Evolutionary conservation across 2,888 invertebrate genomes (phyloP).

Genomic region (Ceramica pisi): DNA sequence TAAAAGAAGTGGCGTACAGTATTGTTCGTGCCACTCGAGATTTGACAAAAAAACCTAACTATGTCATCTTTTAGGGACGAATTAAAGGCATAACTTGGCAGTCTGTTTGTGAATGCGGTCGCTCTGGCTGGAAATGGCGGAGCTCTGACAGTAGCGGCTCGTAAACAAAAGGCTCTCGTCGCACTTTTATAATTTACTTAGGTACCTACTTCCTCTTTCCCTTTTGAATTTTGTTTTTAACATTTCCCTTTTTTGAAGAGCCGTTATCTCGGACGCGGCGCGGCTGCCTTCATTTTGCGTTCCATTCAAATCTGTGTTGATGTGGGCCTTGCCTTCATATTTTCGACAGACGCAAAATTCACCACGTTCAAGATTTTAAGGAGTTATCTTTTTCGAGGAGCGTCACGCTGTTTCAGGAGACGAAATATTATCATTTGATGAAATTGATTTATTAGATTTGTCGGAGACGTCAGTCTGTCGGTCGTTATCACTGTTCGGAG

Average conservation of each 20-base stretch:
- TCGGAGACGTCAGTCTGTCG: background rate
- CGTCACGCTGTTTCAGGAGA: conserved; percentile 31
- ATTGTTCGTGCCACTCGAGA: conserved; percentile 68
- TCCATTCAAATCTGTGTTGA: conserved; percentile 82
- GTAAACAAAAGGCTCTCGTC: conserved; percentile 83
- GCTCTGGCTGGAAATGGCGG: conserved; percentile 71
- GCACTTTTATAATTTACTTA: conserved; percentile 87
- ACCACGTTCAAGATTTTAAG: conserved; percentile 61
- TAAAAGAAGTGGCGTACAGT: conserved; percentile 61
- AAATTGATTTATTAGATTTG: background rate
- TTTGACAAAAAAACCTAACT: conserved; percentile 67
- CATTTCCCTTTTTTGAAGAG: conserved; percentile 83
- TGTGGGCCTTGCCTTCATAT: conserved; percentile 73
- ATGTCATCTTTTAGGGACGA: conserved; percentile 65
- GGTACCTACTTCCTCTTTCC: conserved; percentile 80
- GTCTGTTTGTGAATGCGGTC: conserved; percentile 75
- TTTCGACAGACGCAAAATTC: conserved; percentile 74
- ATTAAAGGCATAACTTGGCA: conserved; percentile 72
- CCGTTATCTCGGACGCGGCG: conserved; percentile 82
- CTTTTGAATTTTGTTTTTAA: conserved; percentile 86
- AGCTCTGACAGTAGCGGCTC: conserved; percentile 76
- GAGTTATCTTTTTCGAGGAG: conserved; percentile 51
- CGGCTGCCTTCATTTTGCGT: conserved; percentile 80
- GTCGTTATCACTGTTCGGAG: background rate
- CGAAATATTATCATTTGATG: conserved; percentile 10